phyloP scores from a whole-genome alignment of 1,140 invertebrate genomes.

The Ruditapes philippinarum region DNA sequence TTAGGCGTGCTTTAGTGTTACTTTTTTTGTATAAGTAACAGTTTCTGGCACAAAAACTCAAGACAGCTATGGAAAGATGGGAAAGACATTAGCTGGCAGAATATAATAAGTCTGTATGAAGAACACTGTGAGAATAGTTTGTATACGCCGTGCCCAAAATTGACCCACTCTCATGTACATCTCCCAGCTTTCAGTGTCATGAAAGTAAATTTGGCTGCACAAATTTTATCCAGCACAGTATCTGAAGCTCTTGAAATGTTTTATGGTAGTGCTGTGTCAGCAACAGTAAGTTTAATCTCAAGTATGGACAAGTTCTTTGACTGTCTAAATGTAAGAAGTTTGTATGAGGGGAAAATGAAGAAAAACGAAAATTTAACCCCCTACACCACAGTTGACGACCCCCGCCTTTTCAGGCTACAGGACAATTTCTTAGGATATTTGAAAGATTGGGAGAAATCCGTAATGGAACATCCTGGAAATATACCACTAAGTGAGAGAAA shows the following conservation, averaged over 20 bases:
- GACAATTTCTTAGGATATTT: conserved; percentile 4
- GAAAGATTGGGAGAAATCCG: not conserved
- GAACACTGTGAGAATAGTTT: conserved; percentile 55
- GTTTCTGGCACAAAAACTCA: conserved; percentile 55
- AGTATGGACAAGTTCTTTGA: conserved; percentile 73
- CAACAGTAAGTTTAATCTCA: conserved; percentile 68
- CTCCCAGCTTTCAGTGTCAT: not conserved
- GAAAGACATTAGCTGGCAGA: conserved; percentile 67
- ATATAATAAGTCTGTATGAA: conserved; percentile 65
- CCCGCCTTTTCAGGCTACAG: not conserved
- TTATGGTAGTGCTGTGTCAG: not conserved
- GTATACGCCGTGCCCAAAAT: conserved; percentile 27
- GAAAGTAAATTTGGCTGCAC: conserved; percentile 64
- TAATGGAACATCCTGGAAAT: not conserved
- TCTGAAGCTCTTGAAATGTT: conserved; percentile 45
- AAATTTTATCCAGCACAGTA: conserved; percentile 54
- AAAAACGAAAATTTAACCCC: conserved; percentile 61
- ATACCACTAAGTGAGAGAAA: not conserved
- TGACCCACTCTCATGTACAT: conserved; percentile 23
- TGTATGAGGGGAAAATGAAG: conserved; percentile 61
- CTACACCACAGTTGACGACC: not conserved
- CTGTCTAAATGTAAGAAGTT: conserved; percentile 69
- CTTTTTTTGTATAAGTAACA: conserved; percentile 49
- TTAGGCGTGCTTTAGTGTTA: no score
- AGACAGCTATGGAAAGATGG: conserved; percentile 67